phyloP scores from a whole-genome alignment of 2,888 invertebrate species.

The Aelia acuminata region DNA sequence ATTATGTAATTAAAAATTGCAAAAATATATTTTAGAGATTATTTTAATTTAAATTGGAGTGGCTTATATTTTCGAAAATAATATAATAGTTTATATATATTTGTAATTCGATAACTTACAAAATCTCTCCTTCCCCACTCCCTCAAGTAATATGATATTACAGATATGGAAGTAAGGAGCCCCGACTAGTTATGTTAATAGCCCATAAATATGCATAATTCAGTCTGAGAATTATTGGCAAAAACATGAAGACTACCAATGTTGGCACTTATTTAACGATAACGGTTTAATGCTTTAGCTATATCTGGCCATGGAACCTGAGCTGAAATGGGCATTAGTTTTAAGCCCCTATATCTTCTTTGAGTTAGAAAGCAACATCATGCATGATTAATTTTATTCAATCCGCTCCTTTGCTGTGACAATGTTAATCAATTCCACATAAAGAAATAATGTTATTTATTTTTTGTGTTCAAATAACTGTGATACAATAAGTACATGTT shows the following conservation, averaged over 20 bases:
- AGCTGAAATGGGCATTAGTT: background rate
- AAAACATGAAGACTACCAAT: background rate
- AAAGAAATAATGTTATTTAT: no score
- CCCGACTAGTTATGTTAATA: background rate
- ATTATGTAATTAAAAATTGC: no score
- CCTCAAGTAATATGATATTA: background rate
- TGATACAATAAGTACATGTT: no score
- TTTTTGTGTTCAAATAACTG: no score
- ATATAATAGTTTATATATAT: no score
- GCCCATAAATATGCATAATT: conserved; percentile 5
- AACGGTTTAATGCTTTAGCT: background rate
- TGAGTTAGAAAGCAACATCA: background rate
- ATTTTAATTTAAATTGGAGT: no score
- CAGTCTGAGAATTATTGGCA: background rate
- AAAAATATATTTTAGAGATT: no score
- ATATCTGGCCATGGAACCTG: background rate
- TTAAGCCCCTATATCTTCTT: background rate
- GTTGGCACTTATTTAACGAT: conserved; percentile 28
- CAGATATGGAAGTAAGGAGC: background rate
- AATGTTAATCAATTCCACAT: no score
- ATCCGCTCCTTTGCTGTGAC: no score
- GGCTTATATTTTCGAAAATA: no score
- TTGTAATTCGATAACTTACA: background rate
- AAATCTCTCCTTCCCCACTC: background rate
- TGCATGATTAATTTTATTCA: no score